Evolutionary conservation across 2,888 invertebrate genomes (phyloP), one percentile per base, ranked within the genome.

Genomic region (Aleiodes alternator): DNA sequence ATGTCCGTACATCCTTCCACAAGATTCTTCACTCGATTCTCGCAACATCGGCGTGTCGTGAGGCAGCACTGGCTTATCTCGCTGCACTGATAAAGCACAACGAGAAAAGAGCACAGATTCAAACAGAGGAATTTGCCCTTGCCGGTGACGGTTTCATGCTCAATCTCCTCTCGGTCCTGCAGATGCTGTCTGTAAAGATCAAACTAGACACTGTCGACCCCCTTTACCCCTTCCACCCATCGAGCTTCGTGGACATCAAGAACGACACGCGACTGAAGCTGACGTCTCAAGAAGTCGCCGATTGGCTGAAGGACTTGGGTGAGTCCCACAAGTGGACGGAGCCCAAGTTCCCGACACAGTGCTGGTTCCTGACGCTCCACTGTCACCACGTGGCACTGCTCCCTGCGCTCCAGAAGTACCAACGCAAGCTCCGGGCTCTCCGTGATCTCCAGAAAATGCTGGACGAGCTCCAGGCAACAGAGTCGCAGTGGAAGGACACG

Each of bases 131-230:
- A 85, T 92, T 95, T 75, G 92, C 95, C 1, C 91, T 98, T 0
- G 96, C 97, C 11, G 96, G 97, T 5, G 98, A 99, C 89, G 98
- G 98, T 0, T 97, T 97, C 90, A 97, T 98, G 95, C 91, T 98
- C 83, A 99, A 99, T 91, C 90, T 98, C 16, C 93, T 98, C 84
- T 95, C 96, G 69, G 96, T 98, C 23, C 91, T 99, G 81, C 98
- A 98, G 88, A 93, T 96, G 89, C 91, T 99, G 29, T 95, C 97
- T 0, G 92, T 96, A 12, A 97, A 97, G 90, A 95, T 99, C 72
- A 96, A 96, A 89, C 89, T 98, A 79, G 96, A 97, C 86, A 96
- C 96, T 82, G 94, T 99, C 79, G 97, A 98, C 90, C 93, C 95
- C 0, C 91, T 94, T 82, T 99, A 98, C 91, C 96, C 96, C 43